Evolutionary conservation across 2,797 vertebrate species (phyloP).

Genomic region (Sebastes elongatus): DNA sequence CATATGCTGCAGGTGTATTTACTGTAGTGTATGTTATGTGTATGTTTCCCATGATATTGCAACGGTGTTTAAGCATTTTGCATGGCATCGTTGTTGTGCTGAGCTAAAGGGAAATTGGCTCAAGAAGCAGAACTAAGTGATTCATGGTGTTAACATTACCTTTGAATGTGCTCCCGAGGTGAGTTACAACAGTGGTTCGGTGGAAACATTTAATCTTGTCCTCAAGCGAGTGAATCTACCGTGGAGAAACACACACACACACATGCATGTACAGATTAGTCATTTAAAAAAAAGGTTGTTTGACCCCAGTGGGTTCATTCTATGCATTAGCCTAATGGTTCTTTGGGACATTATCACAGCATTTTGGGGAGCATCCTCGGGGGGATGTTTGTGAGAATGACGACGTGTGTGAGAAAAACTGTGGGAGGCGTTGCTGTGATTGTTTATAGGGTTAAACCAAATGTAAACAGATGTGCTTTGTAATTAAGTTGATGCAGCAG

Average conservation of each 20-base stretch:
- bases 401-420: constrained; percentile 67
- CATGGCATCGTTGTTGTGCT: constrained; percentile 8
- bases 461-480: constrained; percentile 84
- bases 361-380: constrained; percentile 38
- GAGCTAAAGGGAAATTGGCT: constrained; percentile 15
- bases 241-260: constrained; percentile 64
- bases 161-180: constrained; percentile 85
- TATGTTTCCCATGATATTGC: neutral
- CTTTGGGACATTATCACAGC: constrained; percentile 2
- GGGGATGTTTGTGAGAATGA: constrained; percentile 51
- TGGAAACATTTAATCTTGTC: constrained; percentile 89
- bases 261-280: constrained; percentile 51
- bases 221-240: constrained; percentile 92
- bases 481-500: constrained; percentile 74
- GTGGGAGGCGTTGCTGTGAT: constrained; percentile 61
- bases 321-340: constrained; percentile 51
- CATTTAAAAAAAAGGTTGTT: neutral
- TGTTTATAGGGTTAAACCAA: constrained; percentile 80
- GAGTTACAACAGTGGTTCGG: constrained; percentile 86
- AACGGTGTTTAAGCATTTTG: neutral
- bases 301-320: constrained; percentile 48
- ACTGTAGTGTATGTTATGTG: neutral
- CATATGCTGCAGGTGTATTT: neutral
- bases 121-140: constrained; percentile 49
- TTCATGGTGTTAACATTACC: constrained; percentile 76